phyloP scores from a whole-genome alignment of 2,888 invertebrate genomes.

The Drosophila dives region DNA sequence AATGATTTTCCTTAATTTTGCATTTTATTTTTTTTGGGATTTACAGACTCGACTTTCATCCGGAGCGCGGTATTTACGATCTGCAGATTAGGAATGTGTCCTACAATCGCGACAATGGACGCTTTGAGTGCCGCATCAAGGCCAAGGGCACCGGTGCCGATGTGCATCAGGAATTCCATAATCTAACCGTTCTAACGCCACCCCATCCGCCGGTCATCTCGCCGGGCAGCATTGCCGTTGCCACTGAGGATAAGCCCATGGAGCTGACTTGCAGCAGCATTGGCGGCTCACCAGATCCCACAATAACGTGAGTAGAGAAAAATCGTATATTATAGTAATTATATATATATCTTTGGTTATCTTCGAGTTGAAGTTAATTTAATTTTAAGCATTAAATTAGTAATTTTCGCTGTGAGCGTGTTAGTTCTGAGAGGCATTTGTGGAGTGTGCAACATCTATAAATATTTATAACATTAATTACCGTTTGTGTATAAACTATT shows the following conservation, averaged over 20 bases:
- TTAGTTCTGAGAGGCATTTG: background rate
- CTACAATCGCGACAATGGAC: slow-evolving; percentile 95
- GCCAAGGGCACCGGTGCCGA: slow-evolving; percentile 93
- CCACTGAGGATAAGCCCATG: slow-evolving; percentile 92
- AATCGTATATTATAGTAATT: background rate
- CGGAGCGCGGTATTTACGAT: slow-evolving; percentile 93
- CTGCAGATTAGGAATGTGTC: slow-evolving; percentile 94
- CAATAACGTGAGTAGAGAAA: slow-evolving; percentile 88
- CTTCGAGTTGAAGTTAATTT: background rate
- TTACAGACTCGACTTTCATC: slow-evolving; percentile 91
- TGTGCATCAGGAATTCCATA: slow-evolving; percentile 93
- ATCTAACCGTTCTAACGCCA: slow-evolving; percentile 93
- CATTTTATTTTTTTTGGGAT: slow-evolving; percentile 43
- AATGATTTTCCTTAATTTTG: background rate
- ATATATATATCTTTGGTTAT: background rate
- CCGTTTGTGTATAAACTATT: background rate
- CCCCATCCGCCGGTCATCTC: slow-evolving; percentile 92
- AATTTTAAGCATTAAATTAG: background rate
- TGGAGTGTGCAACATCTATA: background rate
- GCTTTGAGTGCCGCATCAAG: slow-evolving; percentile 95
- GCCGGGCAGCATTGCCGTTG: slow-evolving; percentile 91
- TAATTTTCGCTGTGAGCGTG: background rate
- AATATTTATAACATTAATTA: background rate
- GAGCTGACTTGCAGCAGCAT: slow-evolving; percentile 92
- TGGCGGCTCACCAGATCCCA: slow-evolving; percentile 96